These are phyloP conservation scores for Microctenopoma stevenorrisi DNA, from an alignment of 2,797 vertebrate species.

Conservation along the genomic window DNA sequence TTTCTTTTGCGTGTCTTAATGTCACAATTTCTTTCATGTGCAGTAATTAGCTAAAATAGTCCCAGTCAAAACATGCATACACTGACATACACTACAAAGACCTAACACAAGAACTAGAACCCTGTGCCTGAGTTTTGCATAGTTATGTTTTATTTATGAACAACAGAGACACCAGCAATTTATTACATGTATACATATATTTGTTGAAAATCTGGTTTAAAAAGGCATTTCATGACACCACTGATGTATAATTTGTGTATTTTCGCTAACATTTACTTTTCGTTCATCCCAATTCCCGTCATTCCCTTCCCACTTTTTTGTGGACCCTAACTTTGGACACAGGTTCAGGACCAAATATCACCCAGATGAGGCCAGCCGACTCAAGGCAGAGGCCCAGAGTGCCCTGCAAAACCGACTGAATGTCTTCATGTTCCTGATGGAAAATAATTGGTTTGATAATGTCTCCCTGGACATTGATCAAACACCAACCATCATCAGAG, in stretches of 20 bases:
- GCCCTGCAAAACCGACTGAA: conserved; percentile 88
- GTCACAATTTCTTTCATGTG: conserved; percentile 45
- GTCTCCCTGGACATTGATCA: conserved; percentile 91
- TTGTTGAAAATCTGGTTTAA: conserved; percentile 22
- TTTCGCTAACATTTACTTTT: conserved; percentile 66
- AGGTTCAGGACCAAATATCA: conserved; percentile 96
- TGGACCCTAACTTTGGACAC: conserved; percentile 59
- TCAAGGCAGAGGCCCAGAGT: conserved; percentile 87
- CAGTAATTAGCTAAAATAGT: conserved; percentile 30
- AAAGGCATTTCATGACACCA: conserved; percentile 1
- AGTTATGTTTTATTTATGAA: conserved; percentile 25
- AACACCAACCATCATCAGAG: conserved; percentile 88
- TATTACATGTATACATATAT: neutral
- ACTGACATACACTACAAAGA: conserved; percentile 18
- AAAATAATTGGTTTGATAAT: conserved; percentile 89
- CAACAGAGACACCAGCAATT: conserved; percentile 6
- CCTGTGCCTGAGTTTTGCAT: conserved; percentile 28
- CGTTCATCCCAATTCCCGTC: conserved; percentile 63
- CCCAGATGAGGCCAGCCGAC: conserved; percentile 89
- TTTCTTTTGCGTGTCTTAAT: conserved; percentile 66
- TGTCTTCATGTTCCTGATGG: conserved; percentile 90
- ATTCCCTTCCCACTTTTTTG: conserved; percentile 56
- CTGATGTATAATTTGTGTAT: conserved; percentile 36
- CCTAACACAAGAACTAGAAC: conserved; percentile 21
- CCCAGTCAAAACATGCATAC: conserved; percentile 46